Percentiles rank a stretch among this genome's conserved stretches.
phyloP scores from a whole-genome alignment of 92 coral and sea anemone species.

The Plumapathes pennacea region DNA sequence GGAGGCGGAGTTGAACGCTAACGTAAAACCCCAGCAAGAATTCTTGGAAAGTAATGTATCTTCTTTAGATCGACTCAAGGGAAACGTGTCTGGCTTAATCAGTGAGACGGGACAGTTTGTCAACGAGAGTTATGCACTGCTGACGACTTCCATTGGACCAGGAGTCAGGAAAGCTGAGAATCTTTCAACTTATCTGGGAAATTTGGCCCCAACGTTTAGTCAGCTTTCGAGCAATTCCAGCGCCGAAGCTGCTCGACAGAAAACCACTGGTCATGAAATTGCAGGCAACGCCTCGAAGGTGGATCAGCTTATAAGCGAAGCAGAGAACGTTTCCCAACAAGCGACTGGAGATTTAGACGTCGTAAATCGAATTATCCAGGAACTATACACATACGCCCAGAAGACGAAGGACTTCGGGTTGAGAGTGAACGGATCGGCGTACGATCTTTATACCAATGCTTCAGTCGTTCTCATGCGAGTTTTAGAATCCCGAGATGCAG shows the following conservation, averaged over 20 bases:
- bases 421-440: constrained; percentile 27
- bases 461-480: constrained; percentile 54
- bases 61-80: constrained; percentile 11
- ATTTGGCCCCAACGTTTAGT: constrained; percentile 42
- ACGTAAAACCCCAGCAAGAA: constrained; percentile 52
- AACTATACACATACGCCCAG: constrained; percentile 28
- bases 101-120: constrained; percentile 32
- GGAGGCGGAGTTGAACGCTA: constrained; percentile 36
- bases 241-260: constrained; percentile 38
- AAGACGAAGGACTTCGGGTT: constrained; percentile 25
- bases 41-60: constrained; percentile 31
- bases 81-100: constrained; percentile 46
- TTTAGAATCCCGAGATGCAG: constrained; percentile 19
- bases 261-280: constrained; percentile 46
- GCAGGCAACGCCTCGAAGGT: constrained; percentile 31
- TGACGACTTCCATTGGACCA: constrained; percentile 44
- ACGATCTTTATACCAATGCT: constrained; percentile 38
- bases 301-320: constrained; percentile 5
- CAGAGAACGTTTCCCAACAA: background rate
- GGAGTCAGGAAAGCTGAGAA: constrained; percentile 37
- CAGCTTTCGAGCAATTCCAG: constrained; percentile 41
- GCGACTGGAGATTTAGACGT: background rate
- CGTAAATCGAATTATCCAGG: constrained; percentile 4
- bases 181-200: constrained; percentile 19
- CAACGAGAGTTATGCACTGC: constrained; percentile 19